These are phyloP conservation scores for Drosophila orena DNA, from an alignment of 1,140 invertebrate genomes.

Conservation along the genomic window DNA sequence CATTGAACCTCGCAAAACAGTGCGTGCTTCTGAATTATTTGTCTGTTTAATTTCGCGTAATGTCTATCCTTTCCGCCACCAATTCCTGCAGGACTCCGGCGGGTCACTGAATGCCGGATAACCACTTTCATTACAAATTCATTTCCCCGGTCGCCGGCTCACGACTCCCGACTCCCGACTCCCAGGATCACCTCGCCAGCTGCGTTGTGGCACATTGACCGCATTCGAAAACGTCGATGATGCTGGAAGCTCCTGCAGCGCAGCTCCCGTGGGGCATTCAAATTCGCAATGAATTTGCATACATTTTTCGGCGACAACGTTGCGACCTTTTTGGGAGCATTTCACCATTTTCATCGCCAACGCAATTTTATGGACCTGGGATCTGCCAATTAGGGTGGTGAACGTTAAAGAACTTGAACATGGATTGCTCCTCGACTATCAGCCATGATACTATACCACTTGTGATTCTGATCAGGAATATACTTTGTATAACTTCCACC, in stretches of 20 bases:
- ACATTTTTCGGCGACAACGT: constrained; percentile 44
- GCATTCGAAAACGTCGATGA: constrained; percentile 58
- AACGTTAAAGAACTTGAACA: constrained; percentile 24
- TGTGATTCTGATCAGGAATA: no score
- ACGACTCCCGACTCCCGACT: constrained; percentile 25
- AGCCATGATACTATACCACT: constrained; percentile 3
- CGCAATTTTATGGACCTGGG: constrained; percentile 22
- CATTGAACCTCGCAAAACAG: constrained; percentile 1
- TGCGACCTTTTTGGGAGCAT: constrained; percentile 36
- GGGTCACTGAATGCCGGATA: constrained; percentile 42
- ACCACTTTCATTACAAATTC: constrained; percentile 74
- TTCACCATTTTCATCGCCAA: constrained; percentile 37
- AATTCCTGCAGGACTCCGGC: constrained; percentile 9
- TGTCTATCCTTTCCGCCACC: constrained; percentile 21
- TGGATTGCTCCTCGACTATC: constrained; percentile 9
- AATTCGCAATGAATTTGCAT: constrained; percentile 81
- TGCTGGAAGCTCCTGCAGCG: constrained; percentile 24
- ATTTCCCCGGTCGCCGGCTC: constrained; percentile 58
- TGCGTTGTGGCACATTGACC: constrained; percentile 69
- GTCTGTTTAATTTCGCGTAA: constrained; percentile 51
- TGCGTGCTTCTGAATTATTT: constrained; percentile 52
- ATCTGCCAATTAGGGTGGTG: constrained; percentile 54
- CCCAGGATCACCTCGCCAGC: constrained; percentile 32
- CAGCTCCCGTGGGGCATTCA: constrained; percentile 42
- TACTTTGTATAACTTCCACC: no score